Percentiles rank a stretch among this genome's conserved stretches.
phyloP scores from a whole-genome alignment of 2,797 vertebrate species.

The Falco novaeseelandiae region DNA sequence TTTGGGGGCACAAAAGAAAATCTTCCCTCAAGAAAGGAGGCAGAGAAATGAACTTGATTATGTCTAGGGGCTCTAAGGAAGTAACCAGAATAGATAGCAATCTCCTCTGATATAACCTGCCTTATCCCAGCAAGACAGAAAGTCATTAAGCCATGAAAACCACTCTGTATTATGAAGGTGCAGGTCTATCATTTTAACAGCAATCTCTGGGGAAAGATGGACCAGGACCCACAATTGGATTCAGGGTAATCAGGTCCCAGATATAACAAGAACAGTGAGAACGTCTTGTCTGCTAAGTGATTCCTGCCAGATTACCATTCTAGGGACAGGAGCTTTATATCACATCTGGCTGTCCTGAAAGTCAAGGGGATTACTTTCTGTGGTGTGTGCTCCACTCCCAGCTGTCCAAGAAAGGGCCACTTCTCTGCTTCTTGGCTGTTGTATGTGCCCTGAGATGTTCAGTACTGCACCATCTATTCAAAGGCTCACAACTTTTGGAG shows the following conservation, averaged over 20 bases:
- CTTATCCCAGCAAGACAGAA: background rate
- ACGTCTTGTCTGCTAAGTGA: background rate
- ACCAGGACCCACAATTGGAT: background rate
- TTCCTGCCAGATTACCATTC: background rate
- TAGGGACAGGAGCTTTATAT: background rate
- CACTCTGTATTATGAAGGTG: background rate
- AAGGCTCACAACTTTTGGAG: background rate
- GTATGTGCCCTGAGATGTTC: background rate
- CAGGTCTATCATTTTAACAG: background rate
- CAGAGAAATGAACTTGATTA: constrained; percentile 22
- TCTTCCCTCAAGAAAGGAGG: background rate
- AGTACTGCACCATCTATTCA: background rate
- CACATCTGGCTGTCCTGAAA: background rate
- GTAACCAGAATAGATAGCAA: background rate
- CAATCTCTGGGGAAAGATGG: background rate
- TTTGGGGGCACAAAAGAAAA: constrained; percentile 39
- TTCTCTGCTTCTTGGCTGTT: background rate
- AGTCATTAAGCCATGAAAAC: background rate
- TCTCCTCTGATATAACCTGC: background rate
- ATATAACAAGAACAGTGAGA: background rate
- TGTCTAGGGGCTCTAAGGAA: background rate
- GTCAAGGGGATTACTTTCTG: background rate
- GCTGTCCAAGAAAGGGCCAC: background rate
- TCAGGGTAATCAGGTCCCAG: background rate
- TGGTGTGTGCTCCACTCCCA: background rate